Base-by-base conservation (phyloP, 2,797 vertebrate species). In the Manis pentadactyla region DNA sequence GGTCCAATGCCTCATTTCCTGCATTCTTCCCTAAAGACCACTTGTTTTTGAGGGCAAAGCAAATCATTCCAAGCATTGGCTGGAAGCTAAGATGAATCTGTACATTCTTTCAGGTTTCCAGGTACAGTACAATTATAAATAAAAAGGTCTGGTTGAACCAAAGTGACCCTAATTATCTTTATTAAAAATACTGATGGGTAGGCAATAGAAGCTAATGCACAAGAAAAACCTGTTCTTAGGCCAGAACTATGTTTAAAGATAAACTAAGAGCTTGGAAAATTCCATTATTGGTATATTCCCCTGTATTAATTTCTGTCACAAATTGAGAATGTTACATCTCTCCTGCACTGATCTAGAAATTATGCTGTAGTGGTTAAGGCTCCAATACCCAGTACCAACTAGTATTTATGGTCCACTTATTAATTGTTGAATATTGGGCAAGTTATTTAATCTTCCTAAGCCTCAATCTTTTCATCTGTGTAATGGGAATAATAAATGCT, bases 111-210 rank as follows among this genome's bases (percentile, higher is more conserved):
- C 27, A 75, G 77, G 78, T 92, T 94, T 87, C 94, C 97, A 97
- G 91, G 95, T 97, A 91, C 95, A 94, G 71, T 74, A 59, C 94
- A 96, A 97, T 97, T 93, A 95, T 91, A 92, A 89, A 89, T 93
- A 95, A 96, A 51, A 87, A 46, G 68, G 37, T 75, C 77, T 78
- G 96, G 55, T 64, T 97, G 95, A 97, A 96, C 95, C 31, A 81
- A 84, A 49, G 88, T 94, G 91, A 97, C 94, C 96, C 83, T 87
- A 97, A 97, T 97, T 97, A 97, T 96, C 95, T 97, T 97, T 97
- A 97, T 97, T 95, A 97, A 97, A 97, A 97, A 85, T 89, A 88
- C 42, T 91, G 66, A 97, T 77, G 68, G 64, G 89, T 19, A 93
- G 82, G 64, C 64, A 55, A 14, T 53, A 81, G 74, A 89, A 89